Percentiles rank a stretch among this genome's conserved stretches.
These are phyloP conservation scores for Pica pica DNA, from an alignment of 2,113 vertebrate species.

Conservation along the genomic window DNA sequence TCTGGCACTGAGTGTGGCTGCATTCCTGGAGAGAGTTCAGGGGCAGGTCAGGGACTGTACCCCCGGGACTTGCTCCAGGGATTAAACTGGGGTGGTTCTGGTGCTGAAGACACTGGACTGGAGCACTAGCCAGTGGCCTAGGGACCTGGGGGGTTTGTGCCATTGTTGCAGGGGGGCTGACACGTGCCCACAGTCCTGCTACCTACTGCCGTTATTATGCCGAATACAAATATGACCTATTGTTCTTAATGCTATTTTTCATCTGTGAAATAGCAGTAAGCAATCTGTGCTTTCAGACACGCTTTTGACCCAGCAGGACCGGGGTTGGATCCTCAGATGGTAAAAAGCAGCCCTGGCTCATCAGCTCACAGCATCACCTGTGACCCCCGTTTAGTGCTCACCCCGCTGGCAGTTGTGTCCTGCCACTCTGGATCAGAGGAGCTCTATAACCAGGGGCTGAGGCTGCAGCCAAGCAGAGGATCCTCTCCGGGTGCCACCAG, in stretches of 20 bases:
- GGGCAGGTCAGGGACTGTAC: background rate
- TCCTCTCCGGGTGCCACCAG: background rate
- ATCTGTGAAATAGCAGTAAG: background rate
- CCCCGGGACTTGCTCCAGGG: background rate
- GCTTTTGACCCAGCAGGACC: background rate
- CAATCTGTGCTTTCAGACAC: background rate
- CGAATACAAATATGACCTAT: background rate
- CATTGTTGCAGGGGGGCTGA: background rate
- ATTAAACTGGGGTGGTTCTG: background rate
- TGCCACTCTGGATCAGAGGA: rapidly evolving
- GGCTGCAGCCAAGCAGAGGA: background rate
- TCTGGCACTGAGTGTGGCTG: background rate
- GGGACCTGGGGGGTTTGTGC: background rate
- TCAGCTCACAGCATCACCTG: background rate
- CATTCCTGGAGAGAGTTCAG: background rate
- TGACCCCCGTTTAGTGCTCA: background rate
- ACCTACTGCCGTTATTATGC: background rate
- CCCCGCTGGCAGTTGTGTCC: background rate
- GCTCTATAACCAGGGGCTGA: background rate
- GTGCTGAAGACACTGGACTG: background rate
- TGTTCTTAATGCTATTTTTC: background rate
- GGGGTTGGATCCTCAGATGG: background rate
- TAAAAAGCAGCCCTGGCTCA: background rate
- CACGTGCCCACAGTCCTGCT: rapidly evolving
- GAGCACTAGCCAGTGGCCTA: background rate